Conservation (phyloP, 2,888 invertebrate species). For the Lithophane leautieri region DNA sequence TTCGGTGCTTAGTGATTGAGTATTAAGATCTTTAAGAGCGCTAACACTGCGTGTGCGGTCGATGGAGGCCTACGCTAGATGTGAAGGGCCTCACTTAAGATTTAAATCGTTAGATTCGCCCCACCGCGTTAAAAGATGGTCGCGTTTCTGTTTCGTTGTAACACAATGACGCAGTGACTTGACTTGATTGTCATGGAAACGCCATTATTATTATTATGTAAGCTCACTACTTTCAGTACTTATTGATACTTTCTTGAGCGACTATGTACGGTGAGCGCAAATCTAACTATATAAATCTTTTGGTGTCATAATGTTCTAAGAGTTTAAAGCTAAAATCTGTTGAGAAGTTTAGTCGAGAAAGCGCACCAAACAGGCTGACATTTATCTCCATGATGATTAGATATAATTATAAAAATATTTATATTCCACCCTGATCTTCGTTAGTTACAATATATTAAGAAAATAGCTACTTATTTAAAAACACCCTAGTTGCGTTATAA, state of each 20-base stretch:
- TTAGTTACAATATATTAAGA: constrained; percentile 2
- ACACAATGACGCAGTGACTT: too few species aligned
- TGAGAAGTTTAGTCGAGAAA: background rate
- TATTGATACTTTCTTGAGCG: too few species aligned
- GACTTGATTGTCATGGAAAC: too few species aligned
- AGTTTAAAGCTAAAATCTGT: background rate
- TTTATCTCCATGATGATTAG: background rate
- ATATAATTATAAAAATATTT: constrained; percentile 13
- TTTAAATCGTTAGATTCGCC: too few species aligned
- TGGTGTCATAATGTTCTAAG: background rate
- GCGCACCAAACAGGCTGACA: background rate
- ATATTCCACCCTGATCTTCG: constrained; percentile 6
- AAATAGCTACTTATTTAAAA: constrained; percentile 16
- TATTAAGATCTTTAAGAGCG: background rate
- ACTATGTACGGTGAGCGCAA: too few species aligned
- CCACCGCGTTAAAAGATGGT: too few species aligned
- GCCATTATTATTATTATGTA: too few species aligned
- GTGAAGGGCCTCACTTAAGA: background rate
- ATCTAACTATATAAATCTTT: too few species aligned
- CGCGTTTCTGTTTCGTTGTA: too few species aligned
- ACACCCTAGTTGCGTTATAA: background rate
- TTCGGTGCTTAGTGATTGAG: background rate
- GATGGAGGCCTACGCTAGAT: background rate
- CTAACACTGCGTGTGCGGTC: background rate
- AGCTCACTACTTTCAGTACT: too few species aligned